Conservation (phyloP, 2,113 vertebrate genomes). For the Parotia lawesii region DNA sequence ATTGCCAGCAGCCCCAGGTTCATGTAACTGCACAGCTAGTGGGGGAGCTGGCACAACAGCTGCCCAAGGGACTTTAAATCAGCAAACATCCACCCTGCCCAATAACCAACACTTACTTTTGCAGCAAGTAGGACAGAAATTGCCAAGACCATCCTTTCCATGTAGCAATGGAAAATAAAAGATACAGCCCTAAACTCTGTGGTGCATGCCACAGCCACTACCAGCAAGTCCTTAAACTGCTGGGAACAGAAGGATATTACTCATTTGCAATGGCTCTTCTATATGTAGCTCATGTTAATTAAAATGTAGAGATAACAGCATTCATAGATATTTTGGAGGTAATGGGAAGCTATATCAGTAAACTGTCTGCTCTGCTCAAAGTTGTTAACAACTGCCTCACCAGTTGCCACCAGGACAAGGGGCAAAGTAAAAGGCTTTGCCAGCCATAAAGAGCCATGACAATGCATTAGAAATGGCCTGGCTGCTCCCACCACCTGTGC, state of each 20-base stretch:
- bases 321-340: not conserved
- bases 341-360: not conserved
- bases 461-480: not conserved
- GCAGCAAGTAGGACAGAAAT: not conserved
- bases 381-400: not conserved
- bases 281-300: not conserved
- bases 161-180: not conserved
- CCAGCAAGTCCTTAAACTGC: not conserved
- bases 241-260: not conserved
- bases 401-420: not conserved
- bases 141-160: not conserved
- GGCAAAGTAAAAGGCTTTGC: not conserved
- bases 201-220: not conserved
- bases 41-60: not conserved
- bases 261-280: not conserved
- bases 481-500: not conserved
- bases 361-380: not conserved
- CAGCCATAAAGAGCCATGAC: not conserved
- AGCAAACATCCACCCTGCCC: not conserved
- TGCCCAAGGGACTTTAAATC: not conserved
- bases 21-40: not conserved
- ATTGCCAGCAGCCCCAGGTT: not conserved
- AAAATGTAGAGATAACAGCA: not conserved
- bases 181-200: not conserved
- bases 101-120: not conserved